phyloP scores from a whole-genome alignment of 2,797 vertebrate species.

The Phrynocephalus guinanensis region DNA sequence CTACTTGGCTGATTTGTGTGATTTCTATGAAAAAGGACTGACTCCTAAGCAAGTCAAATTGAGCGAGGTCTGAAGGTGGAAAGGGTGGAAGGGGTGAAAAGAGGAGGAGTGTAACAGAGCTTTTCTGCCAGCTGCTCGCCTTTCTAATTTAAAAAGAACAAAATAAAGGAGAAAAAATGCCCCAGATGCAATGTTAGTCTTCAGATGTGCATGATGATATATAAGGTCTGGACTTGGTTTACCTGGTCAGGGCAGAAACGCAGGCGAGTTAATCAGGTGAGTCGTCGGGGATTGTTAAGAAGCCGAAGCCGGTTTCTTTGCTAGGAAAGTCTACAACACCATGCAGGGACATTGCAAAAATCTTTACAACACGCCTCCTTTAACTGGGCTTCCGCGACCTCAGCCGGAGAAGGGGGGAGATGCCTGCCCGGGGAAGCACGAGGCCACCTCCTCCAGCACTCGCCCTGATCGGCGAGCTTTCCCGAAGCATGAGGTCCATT shows the following conservation, averaged over 20 bases:
- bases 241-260: constrained; percentile 80
- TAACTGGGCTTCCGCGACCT: constrained; percentile 78
- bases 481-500: neutral
- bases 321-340: constrained; percentile 77
- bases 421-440: constrained; percentile 21
- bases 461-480: neutral
- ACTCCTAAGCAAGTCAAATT: constrained; percentile 70
- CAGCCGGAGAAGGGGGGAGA: constrained; percentile 72
- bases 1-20: constrained; percentile 35
- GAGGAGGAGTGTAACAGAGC: constrained; percentile 10
- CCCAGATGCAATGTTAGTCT: constrained; percentile 67
- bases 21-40: constrained; percentile 51
- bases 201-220: constrained; percentile 59
- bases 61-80: constrained; percentile 55
- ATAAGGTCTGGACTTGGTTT: constrained; percentile 69
- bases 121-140: constrained; percentile 5
- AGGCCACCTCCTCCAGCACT: neutral
- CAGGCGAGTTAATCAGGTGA: constrained; percentile 80
- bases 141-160: constrained; percentile 8
- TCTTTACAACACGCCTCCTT: constrained; percentile 78
- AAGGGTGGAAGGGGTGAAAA: constrained; percentile 42
- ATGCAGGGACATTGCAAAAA: constrained; percentile 76
- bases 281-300: constrained; percentile 79
- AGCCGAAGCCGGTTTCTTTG: constrained; percentile 77
- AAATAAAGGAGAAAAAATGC: constrained; percentile 46